Conservation (phyloP, 2,113 vertebrate species). For the Mirounga angustirostris region DNA sequence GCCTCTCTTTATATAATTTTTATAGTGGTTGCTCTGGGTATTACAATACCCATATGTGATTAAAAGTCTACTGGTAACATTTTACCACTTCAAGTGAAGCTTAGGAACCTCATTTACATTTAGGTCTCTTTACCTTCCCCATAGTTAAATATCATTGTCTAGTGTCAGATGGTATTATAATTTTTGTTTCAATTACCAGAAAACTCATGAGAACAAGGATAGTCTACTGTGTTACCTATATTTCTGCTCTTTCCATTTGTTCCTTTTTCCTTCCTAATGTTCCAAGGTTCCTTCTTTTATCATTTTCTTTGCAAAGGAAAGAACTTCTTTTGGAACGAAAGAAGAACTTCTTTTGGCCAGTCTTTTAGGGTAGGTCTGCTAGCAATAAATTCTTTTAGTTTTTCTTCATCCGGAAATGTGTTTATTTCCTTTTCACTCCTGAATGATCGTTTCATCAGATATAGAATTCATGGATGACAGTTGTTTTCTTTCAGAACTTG, state of each 20-base stretch:
- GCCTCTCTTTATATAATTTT: background rate
- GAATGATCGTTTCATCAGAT: background rate
- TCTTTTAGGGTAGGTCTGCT: background rate
- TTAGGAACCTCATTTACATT: slow-evolving; percentile 15
- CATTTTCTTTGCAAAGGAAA: background rate
- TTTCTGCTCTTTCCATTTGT: slow-evolving; percentile 14
- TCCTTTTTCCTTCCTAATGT: slow-evolving; percentile 31
- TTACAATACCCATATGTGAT: background rate
- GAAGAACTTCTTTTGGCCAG: background rate
- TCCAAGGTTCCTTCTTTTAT: background rate
- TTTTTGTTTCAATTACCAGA: slow-evolving; percentile 15
- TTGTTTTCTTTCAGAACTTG: slow-evolving; percentile 44
- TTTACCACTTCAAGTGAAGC: background rate
- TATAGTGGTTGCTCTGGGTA: background rate
- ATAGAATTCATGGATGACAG: slow-evolving; percentile 20
- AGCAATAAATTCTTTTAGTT: slow-evolving; percentile 25
- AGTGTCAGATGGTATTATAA: background rate
- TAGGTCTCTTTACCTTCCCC: background rate
- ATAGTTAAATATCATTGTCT: slow-evolving; percentile 5
- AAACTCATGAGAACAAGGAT: background rate
- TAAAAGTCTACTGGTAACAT: background rate
- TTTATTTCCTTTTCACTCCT: slow-evolving; percentile 26
- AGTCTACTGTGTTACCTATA: background rate
- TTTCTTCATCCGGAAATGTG: slow-evolving; percentile 10
- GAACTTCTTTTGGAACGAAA: background rate